These are phyloP conservation scores for Lissonota sp. DNA, from an alignment of 2,888 invertebrate species.

Conservation along the genomic window DNA sequence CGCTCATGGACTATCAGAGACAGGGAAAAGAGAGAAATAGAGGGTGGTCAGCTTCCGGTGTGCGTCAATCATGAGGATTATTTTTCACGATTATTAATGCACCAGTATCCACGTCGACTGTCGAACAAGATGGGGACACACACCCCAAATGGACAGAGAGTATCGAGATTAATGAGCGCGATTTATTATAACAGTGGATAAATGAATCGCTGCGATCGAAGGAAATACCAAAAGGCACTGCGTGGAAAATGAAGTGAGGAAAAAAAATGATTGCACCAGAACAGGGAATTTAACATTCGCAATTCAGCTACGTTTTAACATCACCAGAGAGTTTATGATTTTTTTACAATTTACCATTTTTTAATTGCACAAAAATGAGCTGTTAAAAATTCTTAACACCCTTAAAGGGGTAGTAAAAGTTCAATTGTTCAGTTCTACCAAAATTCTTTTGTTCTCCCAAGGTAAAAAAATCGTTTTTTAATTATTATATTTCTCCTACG, in stretches of 20 bases:
- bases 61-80: conserved; percentile 44
- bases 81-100: conserved; percentile 54
- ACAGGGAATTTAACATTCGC: too few relatives aligned
- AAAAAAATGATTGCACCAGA: conserved; percentile 15
- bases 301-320: too few relatives aligned
- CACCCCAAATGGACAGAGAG: background rate
- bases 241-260: too few relatives aligned
- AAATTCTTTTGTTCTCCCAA: too few relatives aligned
- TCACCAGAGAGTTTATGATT: too few relatives aligned
- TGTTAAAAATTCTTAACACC: too few relatives aligned
- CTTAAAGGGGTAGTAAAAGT: too few relatives aligned
- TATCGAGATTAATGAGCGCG: conserved; percentile 20
- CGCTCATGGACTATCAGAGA: conserved; percentile 40
- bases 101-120: conserved; percentile 17
- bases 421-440: too few relatives aligned
- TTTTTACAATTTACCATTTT: too few relatives aligned
- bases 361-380: too few relatives aligned
- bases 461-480: too few relatives aligned
- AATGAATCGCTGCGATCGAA: conserved; percentile 24
- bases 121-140: conserved; percentile 1
- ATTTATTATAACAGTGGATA: conserved; percentile 37
- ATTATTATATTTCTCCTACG: background rate
- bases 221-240: too few relatives aligned
- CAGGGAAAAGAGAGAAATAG: conserved; percentile 13
- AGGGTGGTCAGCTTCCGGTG: background rate